These are phyloP conservation scores for Wasmannia auropunctata DNA, from an alignment of 1,140 invertebrate genomes.

Conservation along the genomic window DNA sequence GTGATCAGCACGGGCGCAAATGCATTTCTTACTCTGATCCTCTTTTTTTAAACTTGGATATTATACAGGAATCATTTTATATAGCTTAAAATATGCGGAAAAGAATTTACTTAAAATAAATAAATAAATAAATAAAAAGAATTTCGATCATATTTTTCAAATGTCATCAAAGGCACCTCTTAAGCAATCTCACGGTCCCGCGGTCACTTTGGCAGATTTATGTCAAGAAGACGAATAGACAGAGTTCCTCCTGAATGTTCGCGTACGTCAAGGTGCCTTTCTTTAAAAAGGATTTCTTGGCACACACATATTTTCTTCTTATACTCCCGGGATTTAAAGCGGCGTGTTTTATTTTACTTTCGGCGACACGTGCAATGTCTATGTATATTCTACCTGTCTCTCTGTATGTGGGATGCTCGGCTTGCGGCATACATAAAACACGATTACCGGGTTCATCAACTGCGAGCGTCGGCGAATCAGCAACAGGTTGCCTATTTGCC, in stretches of 20 bases:
- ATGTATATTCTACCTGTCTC: neutral
- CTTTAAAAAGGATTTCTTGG: neutral
- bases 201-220: neutral
- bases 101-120: neutral
- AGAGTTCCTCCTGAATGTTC: neutral
- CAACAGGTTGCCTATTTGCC: conserved; percentile 39
- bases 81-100: neutral
- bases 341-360: conserved; percentile 2
- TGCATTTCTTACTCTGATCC: no score
- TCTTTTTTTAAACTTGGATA: no score
- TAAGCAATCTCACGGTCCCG: neutral
- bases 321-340: neutral
- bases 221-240: neutral
- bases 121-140: neutral
- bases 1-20: neutral
- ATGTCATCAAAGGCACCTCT: neutral
- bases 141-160: neutral
- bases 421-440: neutral
- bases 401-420: neutral
- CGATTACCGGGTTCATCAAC: neutral
- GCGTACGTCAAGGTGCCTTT: neutral
- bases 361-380: neutral
- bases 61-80: neutral
- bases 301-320: neutral
- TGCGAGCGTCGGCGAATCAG: conserved; percentile 2